Percentiles rank a stretch among this genome's conserved stretches.
These are phyloP conservation scores for Nymphalis io DNA, from an alignment of 1,140 invertebrate species.

Conservation along the genomic window DNA sequence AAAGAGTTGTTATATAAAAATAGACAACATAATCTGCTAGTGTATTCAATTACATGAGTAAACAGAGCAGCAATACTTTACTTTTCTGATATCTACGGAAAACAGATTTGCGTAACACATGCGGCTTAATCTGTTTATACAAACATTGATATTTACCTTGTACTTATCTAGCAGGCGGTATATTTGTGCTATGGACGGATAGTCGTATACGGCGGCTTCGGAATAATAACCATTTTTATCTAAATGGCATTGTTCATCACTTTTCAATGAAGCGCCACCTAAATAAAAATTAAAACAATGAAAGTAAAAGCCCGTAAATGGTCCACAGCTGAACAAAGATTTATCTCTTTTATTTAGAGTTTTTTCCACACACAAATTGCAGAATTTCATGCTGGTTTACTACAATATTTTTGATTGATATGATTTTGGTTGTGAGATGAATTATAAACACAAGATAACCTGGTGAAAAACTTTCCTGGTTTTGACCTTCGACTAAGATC, in stretches of 20 bases:
- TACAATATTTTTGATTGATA: no score
- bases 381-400: no score
- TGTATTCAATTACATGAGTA: slow-evolving; percentile 1
- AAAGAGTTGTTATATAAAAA: no score
- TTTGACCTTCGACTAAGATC: no score
- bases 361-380: no score
- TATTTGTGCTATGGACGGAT: slow-evolving; percentile 84
- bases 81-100: slow-evolving; percentile 28
- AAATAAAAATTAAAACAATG: slow-evolving; percentile 5
- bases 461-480: no score
- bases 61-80: slow-evolving; percentile 6
- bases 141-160: slow-evolving; percentile 73
- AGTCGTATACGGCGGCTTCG: slow-evolving; percentile 81
- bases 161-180: slow-evolving; percentile 79
- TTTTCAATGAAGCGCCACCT: slow-evolving; percentile 78
- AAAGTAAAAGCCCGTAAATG: no score
- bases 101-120: slow-evolving; percentile 42
- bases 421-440: no score
- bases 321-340: no score
- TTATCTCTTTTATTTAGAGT: no score
- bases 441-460: no score
- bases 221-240: slow-evolving; percentile 81
- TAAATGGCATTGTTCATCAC: slow-evolving; percentile 82
- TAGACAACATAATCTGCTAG: no score
- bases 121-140: slow-evolving; percentile 36